Base-by-base conservation (phyloP, 2,113 vertebrate species). In the Sterna hirundo region DNA sequence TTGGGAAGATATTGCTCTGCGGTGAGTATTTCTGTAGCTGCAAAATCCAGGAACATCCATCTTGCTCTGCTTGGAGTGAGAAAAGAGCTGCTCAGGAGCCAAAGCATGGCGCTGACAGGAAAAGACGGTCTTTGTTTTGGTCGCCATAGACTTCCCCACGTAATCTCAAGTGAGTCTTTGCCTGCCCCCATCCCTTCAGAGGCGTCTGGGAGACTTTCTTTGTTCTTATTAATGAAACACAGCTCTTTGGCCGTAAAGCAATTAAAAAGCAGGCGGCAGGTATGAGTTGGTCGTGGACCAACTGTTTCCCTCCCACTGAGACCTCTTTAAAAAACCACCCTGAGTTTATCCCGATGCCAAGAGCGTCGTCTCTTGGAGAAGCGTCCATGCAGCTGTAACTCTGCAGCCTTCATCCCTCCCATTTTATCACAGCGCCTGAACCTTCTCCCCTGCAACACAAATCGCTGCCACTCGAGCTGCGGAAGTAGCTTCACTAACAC, bases 71-170 rank as follows among this genome's bases (percentile, higher is more conserved):
- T 44, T 1, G 2, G 49, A 66, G 57, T 1, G 23, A 88, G 51
- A 47, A 10, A 69, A 47, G 23, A 22, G 71, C 61, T 58, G 40
- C 83, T 13, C 2, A 5, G 80, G 46, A 89, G 84, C 12, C 15
- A 34, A 32, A 49, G 29, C 36, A 36, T 0, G 0, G 58, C 61
- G 36, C 25, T 1, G 3, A 21, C 1, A 32, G 20, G 25, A n/a
- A n/a, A 17, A n/a, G n/a, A 47, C 29, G 52, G 5, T 21, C 57
- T 23, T 34, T 68, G 64, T 68, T 83, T 9, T 34, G 65, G 82
- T 69, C 75, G 83, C 52, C 21, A 11, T 0, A 54, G 21, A 4
- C 4, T 34, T 72, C 44, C 58, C 15, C 34, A 11, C 0, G 7
- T 36, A 14, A 60, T 11, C 49, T 62, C 81, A 75, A 30, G 30